phyloP scores from a whole-genome alignment of 2,888 invertebrate genomes.

The Elysia crispata region DNA sequence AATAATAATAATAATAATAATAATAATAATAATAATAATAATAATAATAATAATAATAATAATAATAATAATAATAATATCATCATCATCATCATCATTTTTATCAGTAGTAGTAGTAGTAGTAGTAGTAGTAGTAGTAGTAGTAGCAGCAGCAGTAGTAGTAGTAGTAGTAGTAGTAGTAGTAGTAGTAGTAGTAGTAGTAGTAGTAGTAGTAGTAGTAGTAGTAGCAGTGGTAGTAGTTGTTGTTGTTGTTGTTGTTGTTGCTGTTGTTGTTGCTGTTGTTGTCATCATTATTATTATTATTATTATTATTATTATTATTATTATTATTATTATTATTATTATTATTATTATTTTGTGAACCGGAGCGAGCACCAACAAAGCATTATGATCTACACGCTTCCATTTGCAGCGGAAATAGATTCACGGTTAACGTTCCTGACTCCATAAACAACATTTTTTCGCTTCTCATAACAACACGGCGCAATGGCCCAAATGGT shows the following conservation, averaged over 20 bases:
- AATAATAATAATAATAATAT: not conserved
- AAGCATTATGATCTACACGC: not conserved
- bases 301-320: too few species aligned
- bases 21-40: too few species aligned
- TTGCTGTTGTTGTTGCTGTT: not conserved
- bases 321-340: too few species aligned
- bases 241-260: slow-evolving; percentile 3
- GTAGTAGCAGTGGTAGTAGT: slow-evolving; percentile 37
- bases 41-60: too few species aligned
- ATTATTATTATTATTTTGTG: too few species aligned
- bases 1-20: too few species aligned
- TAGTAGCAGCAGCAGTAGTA: slow-evolving; percentile 14
- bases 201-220: slow-evolving; percentile 39
- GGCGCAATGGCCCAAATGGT: too few species aligned
- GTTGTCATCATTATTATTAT: not conserved
- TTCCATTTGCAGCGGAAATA: slow-evolving; percentile 28
- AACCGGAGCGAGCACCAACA: too few species aligned
- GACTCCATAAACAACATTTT: not conserved
- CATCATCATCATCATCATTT: too few species aligned
- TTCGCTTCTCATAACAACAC: too few species aligned
- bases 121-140: not conserved
- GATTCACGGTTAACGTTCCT: slow-evolving; percentile 44
- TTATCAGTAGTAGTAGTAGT: too few species aligned
- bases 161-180: slow-evolving; percentile 34
- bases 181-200: slow-evolving; percentile 31